Evolutionary conservation across 2,888 invertebrate species (phyloP).

Genomic region (Macroteleia sp.): DNA sequence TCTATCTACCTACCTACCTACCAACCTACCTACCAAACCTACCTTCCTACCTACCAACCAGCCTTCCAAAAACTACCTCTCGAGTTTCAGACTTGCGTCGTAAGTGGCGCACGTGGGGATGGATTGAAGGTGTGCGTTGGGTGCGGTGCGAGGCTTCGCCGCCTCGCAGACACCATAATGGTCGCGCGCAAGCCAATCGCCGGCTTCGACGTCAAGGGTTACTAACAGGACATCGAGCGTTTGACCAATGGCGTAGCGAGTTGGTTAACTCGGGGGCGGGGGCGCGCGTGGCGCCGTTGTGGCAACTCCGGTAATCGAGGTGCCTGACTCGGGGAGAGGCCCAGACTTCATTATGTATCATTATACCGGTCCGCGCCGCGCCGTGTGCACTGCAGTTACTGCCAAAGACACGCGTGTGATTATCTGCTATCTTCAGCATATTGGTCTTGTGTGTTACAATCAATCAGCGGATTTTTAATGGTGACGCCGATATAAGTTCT

Average conservation of each 20-base stretch:
- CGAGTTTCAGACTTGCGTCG: slow-evolving; percentile 33
- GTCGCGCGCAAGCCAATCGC: slow-evolving; percentile 74
- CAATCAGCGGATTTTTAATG: slow-evolving; percentile 65
- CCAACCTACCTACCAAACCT: too few relatives aligned
- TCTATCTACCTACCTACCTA: too few relatives aligned
- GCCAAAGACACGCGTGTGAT: slow-evolving; percentile 80
- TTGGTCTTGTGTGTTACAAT: slow-evolving; percentile 61
- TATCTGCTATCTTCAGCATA: slow-evolving; percentile 73
- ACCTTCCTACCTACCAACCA: slow-evolving; percentile 25
- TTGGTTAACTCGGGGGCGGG: slow-evolving; percentile 69
- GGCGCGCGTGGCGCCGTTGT: slow-evolving; percentile 75
- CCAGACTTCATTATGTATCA: slow-evolving; percentile 84
- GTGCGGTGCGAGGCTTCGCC: too few relatives aligned
- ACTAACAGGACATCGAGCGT: slow-evolving; percentile 66
- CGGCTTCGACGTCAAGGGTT: slow-evolving; percentile 61
- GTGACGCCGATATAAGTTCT: slow-evolving; percentile 49
- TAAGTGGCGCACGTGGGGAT: slow-evolving; percentile 37
- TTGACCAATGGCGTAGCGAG: slow-evolving; percentile 73
- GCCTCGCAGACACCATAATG: slow-evolving; percentile 80
- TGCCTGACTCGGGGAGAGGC: slow-evolving; percentile 81
- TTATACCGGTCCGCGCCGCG: slow-evolving; percentile 84
- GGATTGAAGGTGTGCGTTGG: slow-evolving; percentile 41
- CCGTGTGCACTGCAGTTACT: slow-evolving; percentile 83
- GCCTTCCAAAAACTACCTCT: too few relatives aligned
- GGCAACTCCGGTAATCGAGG: slow-evolving; percentile 72